A percentile compares a stretch with the other conserved stretches of the same genome.
Conservation (phyloP, 2,797 vertebrate genomes). For the Anniella stebbinsi region DNA sequence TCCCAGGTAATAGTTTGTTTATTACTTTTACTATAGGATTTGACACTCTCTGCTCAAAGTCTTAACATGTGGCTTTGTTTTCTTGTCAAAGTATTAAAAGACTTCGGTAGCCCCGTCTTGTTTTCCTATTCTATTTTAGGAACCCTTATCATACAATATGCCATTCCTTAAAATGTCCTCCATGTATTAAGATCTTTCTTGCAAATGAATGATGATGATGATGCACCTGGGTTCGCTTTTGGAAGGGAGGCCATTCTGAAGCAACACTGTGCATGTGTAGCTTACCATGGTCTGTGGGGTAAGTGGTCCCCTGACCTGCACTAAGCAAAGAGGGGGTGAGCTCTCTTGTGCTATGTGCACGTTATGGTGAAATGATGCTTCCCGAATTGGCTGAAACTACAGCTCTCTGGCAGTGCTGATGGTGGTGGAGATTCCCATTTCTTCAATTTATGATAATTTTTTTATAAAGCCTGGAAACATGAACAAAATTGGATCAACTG, state of each 20-base stretch:
- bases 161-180: background rate
- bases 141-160: background rate
- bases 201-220: background rate
- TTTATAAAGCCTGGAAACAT: slow-evolving; percentile 2
- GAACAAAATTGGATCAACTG: slow-evolving; percentile 19
- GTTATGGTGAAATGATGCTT: slow-evolving; percentile 7
- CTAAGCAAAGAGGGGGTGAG: background rate
- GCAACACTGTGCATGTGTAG: background rate
- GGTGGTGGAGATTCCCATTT: background rate
- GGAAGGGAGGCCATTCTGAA: too few relatives aligned
- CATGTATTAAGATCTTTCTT: background rate
- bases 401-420: background rate
- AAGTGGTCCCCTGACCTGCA: background rate
- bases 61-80: background rate
- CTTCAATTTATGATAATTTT: background rate
- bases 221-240: background rate
- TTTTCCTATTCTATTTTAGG: background rate
- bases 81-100: background rate
- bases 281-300: background rate
- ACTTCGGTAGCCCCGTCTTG: background rate
- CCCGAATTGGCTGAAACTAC: background rate
- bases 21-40: background rate
- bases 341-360: background rate
- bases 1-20: background rate
- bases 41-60: background rate